A percentile compares a stretch with the other conserved stretches of the same genome.
phyloP scores from a whole-genome alignment of 2,113 vertebrate species.

The Antechinus stuartii region DNA sequence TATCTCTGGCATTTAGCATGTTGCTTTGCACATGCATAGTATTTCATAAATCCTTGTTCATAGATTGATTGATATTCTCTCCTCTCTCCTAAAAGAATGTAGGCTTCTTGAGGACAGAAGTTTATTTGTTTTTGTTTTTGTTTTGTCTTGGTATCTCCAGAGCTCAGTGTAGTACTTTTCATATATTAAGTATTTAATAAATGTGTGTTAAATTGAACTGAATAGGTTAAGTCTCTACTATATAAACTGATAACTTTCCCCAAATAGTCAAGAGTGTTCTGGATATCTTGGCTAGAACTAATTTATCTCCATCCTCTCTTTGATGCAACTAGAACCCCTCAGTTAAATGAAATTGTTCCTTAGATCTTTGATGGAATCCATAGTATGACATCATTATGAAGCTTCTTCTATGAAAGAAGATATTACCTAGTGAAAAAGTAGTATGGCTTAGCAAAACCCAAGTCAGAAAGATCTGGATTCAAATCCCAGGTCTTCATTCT shows the following conservation, averaged over 20 bases:
- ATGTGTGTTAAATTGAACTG: not conserved
- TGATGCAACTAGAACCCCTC: not conserved
- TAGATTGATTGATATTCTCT: not conserved
- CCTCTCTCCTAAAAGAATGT: not conserved
- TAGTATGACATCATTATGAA: not conserved
- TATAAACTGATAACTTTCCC: not conserved
- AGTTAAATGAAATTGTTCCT: slow-evolving; percentile 1
- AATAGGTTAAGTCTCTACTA: not conserved
- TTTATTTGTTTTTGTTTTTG: not conserved
- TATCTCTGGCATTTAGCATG: not conserved
- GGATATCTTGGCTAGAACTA: not conserved
- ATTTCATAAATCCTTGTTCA: not conserved
- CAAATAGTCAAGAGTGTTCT: not conserved
- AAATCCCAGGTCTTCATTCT: not conserved
- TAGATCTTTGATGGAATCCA: not conserved
- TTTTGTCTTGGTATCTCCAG: not conserved
- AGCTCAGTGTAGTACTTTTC: not conserved
- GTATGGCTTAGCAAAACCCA: not conserved
- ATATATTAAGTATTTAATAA: not conserved
- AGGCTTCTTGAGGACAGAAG: not conserved
- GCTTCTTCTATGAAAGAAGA: not conserved
- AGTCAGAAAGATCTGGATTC: not conserved
- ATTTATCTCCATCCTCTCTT: not conserved
- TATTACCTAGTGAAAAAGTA: not conserved
- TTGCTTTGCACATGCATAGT: not conserved